A percentile compares a stretch with the other conserved stretches of the same genome.
Conservation (phyloP, 2,888 invertebrate genomes). For the Drosophila yooni region DNA sequence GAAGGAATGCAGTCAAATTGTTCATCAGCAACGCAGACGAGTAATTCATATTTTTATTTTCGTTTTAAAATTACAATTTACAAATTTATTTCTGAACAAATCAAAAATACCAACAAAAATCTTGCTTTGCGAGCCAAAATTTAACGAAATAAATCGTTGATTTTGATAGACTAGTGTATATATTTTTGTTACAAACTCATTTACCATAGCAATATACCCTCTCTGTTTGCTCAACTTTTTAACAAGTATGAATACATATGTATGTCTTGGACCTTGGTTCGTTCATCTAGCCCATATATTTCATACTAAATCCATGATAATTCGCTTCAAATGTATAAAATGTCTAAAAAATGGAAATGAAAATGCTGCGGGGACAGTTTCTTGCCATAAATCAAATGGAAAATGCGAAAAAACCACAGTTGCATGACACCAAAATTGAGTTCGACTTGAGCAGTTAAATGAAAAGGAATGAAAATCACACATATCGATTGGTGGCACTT, state of each 20-base stretch:
- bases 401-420: constrained; percentile 29
- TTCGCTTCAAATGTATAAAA: constrained; percentile 40
- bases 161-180: not conserved
- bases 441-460: not conserved
- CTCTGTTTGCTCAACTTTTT: no score
- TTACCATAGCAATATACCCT: not conserved
- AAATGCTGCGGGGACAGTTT: constrained; percentile 25
- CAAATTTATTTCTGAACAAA: not conserved
- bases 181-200: not conserved
- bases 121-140: no score
- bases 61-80: not conserved
- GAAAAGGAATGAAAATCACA: constrained; percentile 5
- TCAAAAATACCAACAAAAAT: not conserved
- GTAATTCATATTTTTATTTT: not conserved
- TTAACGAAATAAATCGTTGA: not conserved
- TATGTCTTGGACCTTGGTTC: not conserved
- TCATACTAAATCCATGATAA: constrained; percentile 45
- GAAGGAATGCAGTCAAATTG: not conserved
- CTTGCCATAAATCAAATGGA: constrained; percentile 48
- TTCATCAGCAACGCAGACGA: not conserved
- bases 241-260: constrained; percentile 8
- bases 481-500: constrained; percentile 18
- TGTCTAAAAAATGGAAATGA: constrained; percentile 1
- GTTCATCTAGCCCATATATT: constrained; percentile 19
- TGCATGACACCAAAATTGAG: constrained; percentile 28